Conservation (phyloP, 2,113 vertebrate genomes). For the Cnemophilus loriae region DNA sequence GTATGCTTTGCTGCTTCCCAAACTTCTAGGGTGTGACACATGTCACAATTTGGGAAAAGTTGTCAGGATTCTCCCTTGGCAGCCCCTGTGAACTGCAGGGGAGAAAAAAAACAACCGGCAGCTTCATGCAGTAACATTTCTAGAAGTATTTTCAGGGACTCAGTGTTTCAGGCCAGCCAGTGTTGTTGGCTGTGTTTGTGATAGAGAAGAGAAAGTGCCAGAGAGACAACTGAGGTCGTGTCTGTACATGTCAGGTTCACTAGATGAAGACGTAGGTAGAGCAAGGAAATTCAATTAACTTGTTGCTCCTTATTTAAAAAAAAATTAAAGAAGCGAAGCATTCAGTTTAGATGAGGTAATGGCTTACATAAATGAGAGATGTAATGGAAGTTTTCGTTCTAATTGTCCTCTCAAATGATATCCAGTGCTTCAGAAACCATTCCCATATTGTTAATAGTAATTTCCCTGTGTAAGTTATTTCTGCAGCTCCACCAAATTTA, state of each 20-base stretch:
- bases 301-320: not conserved
- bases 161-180: not conserved
- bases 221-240: not conserved
- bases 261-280: not conserved
- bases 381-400: slow-evolving; percentile 7
- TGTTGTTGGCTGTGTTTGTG: not conserved
- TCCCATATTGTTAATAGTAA: not conserved
- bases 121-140: not conserved
- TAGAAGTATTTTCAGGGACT: not conserved
- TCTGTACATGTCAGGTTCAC: not conserved
- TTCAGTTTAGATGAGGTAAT: slow-evolving; percentile 2
- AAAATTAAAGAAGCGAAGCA: not conserved
- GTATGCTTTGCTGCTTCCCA: not conserved
- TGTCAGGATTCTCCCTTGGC: not conserved
- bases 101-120: not conserved
- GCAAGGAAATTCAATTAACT: not conserved
- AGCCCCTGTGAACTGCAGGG: not conserved
- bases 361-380: not conserved
- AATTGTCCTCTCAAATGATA: not conserved
- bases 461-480: not conserved
- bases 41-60: not conserved
- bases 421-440: not conserved
- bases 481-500: not conserved
- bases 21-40: not conserved
- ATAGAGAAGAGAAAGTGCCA: not conserved